Evolutionary conservation across 2,113 vertebrate genomes (phyloP).

Genomic region (Paralichthys olivaceus): DNA sequence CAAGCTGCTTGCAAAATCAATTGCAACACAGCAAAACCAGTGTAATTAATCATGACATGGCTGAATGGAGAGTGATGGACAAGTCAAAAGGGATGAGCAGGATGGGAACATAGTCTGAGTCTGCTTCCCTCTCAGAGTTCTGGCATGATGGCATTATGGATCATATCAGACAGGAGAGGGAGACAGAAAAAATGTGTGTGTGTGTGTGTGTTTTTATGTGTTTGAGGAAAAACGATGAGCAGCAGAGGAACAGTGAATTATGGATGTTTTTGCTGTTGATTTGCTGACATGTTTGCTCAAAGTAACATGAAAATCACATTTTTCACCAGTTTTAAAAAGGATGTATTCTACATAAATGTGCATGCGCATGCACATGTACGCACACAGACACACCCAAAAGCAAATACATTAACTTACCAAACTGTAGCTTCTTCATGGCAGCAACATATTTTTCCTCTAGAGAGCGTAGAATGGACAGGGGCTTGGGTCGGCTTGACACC

Average conservation of each 20-base stretch:
- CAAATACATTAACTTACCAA: conserved; percentile 86
- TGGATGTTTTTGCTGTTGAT: neutral
- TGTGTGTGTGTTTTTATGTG: neutral
- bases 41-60: conserved; percentile 54
- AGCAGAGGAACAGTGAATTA: neutral
- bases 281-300: neutral
- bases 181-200: neutral
- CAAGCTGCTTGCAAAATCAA: conserved; percentile 56
- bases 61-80: conserved; percentile 42
- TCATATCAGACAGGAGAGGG: neutral
- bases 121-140: conserved; percentile 12
- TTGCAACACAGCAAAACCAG: conserved; percentile 42
- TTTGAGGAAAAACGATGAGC: neutral
- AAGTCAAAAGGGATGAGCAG: conserved; percentile 25
- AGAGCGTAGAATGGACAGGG: conserved; percentile 91
- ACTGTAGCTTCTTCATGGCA: conserved; percentile 98
- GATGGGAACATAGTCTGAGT: neutral
- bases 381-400: neutral
- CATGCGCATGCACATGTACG: neutral
- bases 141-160: neutral
- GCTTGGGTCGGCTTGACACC: conserved; percentile 89
- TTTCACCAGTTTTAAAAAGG: too few species aligned
- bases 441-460: conserved; percentile 97
- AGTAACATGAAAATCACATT: neutral
- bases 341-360: neutral